Evolutionary conservation across 2,113 vertebrate genomes (phyloP), one percentile per base, ranked within the genome.

Genomic region (Antechinus flavipes): DNA sequence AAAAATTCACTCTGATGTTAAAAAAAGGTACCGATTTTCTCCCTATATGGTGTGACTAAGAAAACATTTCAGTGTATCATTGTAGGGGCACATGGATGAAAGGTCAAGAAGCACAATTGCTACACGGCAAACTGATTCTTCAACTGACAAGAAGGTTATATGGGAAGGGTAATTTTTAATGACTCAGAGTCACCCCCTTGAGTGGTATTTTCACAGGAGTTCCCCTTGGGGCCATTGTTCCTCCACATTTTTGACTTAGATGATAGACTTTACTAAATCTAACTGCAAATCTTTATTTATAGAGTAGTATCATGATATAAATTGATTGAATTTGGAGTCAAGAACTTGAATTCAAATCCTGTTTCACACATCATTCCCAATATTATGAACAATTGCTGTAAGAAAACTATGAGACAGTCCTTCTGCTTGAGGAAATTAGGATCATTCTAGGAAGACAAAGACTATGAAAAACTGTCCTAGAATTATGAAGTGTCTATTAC

Each of bases 401-500:
- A 53, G 91, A 54, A 47, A 49, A 35, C 54, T 89, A 24, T 46
- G 89, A 94, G 24, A 2, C 61, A 54, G 94, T 58, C 42, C 23
- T 96, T 53, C 89, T 91, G 47, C 89, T 94, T 54, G 90, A 89
- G 92, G 53, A 93, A 93, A 42, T 42, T 84, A 84, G 14, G n/a
- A 84, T 84, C 68, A 42, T 42, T 84, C 35, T 42, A 10, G 68
- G n/a, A 84, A 84, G 68, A 84, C 16, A 23, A 42, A 35, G 19
- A 30, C n/a, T n/a, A 16, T 35, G 30, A 76, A 42, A 23, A 14
- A 84, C 22, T 84, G 42, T 42, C n/a, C 16, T 42, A 42, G 68
- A n/a, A 26, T 2, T 19, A 22, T 84, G 35, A 68, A 68, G 27
- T 61, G 11, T 35, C 11, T 68, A 76, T 76, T 76, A 16, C 61